These are phyloP conservation scores for Panagrolaimus sp. DNA, from an alignment of 1,140 invertebrate genomes.

Conservation along the genomic window DNA sequence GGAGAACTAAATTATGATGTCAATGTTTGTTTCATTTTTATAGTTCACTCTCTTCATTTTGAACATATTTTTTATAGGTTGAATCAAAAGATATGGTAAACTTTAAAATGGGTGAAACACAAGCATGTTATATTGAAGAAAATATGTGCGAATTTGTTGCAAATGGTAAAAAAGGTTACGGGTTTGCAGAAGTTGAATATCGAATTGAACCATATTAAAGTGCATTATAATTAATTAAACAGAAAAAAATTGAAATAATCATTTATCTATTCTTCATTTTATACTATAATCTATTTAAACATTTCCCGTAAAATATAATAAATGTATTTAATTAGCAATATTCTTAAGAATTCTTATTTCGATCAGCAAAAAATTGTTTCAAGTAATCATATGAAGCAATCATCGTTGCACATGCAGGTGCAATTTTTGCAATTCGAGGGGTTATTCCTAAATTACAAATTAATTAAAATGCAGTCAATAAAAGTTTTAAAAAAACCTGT, in stretches of 20 bases:
- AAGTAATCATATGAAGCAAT: slow-evolving; percentile 57
- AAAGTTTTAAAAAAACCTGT: slow-evolving; percentile 23
- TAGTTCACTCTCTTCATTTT: no score
- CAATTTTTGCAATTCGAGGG: slow-evolving; percentile 51
- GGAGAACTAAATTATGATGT: slow-evolving; percentile 18
- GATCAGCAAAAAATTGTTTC: slow-evolving; percentile 33
- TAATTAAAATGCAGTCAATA: not conserved
- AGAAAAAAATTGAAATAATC: not conserved
- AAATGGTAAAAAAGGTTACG: slow-evolving; percentile 43
- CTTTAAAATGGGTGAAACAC: slow-evolving; percentile 48
- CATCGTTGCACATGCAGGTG: slow-evolving; percentile 56
- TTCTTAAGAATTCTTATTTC: not conserved
- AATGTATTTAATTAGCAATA: no score
- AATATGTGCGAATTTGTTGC: slow-evolving; percentile 42
- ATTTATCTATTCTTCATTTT: not conserved
- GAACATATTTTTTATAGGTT: slow-evolving; percentile 28
- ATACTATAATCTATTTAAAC: no score
- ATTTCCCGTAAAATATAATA: no score
- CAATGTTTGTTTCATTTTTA: not conserved
- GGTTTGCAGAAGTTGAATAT: slow-evolving; percentile 45
- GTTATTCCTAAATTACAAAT: slow-evolving; percentile 32
- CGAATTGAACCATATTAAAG: slow-evolving; percentile 42
- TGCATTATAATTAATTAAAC: not conserved
- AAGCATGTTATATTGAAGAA: slow-evolving; percentile 35
- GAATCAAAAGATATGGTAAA: slow-evolving; percentile 28